These are phyloP conservation scores for Grapholita molesta DNA, from an alignment of 1,140 invertebrate species.

Conservation along the genomic window DNA sequence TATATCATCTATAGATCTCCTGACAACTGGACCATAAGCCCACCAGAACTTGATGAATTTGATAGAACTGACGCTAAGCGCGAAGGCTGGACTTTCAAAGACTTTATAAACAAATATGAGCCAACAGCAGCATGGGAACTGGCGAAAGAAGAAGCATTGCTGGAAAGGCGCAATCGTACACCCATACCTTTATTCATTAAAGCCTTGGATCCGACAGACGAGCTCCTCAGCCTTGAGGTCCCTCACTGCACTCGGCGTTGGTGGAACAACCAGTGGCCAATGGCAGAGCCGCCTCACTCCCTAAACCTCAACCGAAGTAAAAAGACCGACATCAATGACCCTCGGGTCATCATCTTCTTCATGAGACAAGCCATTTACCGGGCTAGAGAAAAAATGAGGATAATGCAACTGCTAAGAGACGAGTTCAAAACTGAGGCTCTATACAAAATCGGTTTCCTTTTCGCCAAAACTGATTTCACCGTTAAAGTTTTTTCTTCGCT, in stretches of 20 bases:
- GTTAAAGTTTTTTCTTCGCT: conserved; percentile 36
- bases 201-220: conserved; percentile 40
- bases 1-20: not conserved
- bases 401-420: conserved; percentile 36
- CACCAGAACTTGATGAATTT: not conserved
- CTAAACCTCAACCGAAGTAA: not conserved
- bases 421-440: conserved; percentile 28
- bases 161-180: conserved; percentile 26
- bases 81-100: conserved; percentile 29
- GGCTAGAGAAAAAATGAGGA: conserved; percentile 41
- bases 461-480: conserved; percentile 38
- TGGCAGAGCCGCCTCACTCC: not conserved
- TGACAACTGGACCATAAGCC: not conserved
- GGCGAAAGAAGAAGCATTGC: conserved; percentile 35
- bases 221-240: conserved; percentile 36
- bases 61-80: no score
- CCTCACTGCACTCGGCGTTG: not conserved
- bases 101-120: conserved; percentile 44
- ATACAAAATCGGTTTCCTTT: conserved; percentile 51
- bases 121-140: conserved; percentile 35
- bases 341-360: conserved; percentile 32
- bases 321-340: conserved; percentile 26
- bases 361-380: conserved; percentile 48
- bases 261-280: not conserved
- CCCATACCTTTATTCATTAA: conserved; percentile 32